A percentile compares a stretch with the other conserved stretches of the same genome.
phyloP scores from a whole-genome alignment of 2,797 vertebrate genomes.

The Paguma larvata region DNA sequence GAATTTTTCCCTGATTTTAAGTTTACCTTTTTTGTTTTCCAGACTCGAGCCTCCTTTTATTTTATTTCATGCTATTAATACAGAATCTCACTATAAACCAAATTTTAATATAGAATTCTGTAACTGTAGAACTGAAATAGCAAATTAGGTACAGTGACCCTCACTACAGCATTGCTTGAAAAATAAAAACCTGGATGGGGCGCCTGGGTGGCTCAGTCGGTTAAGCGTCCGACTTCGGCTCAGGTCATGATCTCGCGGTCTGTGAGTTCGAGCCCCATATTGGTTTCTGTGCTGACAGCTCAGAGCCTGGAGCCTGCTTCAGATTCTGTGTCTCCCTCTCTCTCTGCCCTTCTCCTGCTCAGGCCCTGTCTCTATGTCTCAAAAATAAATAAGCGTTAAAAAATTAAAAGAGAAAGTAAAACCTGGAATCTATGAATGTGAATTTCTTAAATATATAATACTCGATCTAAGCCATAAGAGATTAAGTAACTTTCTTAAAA shows the following conservation, averaged over 20 bases:
- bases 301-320: too few relatives aligned
- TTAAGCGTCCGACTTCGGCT: too few relatives aligned
- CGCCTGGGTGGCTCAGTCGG: too few relatives aligned
- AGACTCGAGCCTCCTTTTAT: not conserved
- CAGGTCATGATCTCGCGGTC: too few relatives aligned
- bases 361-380: too few relatives aligned
- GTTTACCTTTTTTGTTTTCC: not conserved
- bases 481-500: constrained; percentile 13
- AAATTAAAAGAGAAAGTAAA: not conserved
- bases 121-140: not conserved
- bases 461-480: not conserved
- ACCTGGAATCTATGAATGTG: not conserved
- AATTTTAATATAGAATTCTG: not conserved
- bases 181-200: not conserved
- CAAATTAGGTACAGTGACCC: not conserved
- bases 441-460: not conserved
- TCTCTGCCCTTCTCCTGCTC: too few relatives aligned
- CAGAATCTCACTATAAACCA: not conserved
- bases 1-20: not conserved
- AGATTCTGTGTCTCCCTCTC: too few relatives aligned
- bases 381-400: too few relatives aligned
- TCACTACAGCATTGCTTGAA: not conserved
- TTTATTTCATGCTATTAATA: not conserved
- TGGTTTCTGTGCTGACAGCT: too few relatives aligned
- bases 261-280: too few relatives aligned